Conservation (phyloP, 2,797 vertebrate genomes). For the Argyrosomus regius region DNA sequence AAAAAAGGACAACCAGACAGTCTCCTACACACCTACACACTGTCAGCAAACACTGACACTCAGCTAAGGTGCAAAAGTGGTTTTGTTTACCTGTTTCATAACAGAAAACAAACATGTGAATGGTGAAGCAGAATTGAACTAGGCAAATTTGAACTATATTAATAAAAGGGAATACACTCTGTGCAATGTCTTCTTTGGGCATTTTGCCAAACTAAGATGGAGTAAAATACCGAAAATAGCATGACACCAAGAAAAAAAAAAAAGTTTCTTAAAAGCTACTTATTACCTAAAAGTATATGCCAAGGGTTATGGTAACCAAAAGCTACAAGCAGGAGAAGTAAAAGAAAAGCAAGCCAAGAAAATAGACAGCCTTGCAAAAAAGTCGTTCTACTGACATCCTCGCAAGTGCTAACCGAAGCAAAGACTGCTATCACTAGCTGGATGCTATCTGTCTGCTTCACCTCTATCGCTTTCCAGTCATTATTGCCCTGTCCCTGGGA, state of each 20-base stretch:
- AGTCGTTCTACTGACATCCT: conserved; percentile 54
- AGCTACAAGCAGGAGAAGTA: conserved; percentile 5
- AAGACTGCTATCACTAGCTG: conserved; percentile 75
- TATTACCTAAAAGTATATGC: background rate
- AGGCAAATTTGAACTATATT: background rate
- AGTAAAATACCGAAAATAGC: background rate
- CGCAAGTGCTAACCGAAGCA: conserved; percentile 80
- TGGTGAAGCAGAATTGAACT: background rate
- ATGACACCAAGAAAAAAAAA: background rate
- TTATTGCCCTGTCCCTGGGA: conserved; percentile 81
- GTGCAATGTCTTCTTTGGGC: background rate
- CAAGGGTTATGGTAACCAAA: background rate
- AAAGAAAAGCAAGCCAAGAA: conserved; percentile 17
- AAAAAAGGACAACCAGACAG: conserved; percentile 3
- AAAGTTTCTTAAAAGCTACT: too few species aligned
- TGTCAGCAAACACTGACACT: conserved; percentile 15
- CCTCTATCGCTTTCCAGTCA: conserved; percentile 82
- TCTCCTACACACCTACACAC: background rate
- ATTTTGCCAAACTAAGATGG: background rate
- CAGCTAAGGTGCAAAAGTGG: background rate
- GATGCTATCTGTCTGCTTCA: conserved; percentile 81
- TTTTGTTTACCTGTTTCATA: conserved; percentile 6
- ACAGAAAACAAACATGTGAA: background rate
- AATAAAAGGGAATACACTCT: background rate
- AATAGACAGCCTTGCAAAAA: conserved; percentile 58